Conservation (phyloP, 2,888 invertebrate genomes). For the Tromatobia lineatoria region DNA sequence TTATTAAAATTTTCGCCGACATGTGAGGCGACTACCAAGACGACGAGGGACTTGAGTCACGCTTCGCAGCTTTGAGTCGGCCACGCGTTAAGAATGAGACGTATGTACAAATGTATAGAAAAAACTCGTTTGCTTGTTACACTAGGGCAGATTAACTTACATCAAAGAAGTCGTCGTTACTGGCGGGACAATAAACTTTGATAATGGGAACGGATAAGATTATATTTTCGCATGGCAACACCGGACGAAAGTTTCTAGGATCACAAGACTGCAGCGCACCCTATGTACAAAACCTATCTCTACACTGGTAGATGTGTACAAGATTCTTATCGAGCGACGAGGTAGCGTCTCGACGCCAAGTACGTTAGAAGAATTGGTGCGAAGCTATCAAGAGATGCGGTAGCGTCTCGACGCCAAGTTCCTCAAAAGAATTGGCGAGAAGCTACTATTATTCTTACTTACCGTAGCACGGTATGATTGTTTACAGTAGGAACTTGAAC, state of each 20-base stretch:
- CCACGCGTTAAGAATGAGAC: conserved; percentile 52
- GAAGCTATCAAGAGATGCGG: too few species aligned
- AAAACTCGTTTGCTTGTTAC: conserved; percentile 22
- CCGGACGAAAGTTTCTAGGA: background rate
- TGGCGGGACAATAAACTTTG: conserved; percentile 23
- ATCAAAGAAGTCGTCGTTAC: conserved; percentile 37
- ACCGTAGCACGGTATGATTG: too few species aligned
- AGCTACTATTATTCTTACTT: too few species aligned
- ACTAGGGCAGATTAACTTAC: conserved; percentile 33
- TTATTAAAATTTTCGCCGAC: conserved; percentile 52
- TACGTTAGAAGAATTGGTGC: too few species aligned
- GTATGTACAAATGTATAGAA: conserved; percentile 28
- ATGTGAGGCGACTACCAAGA: conserved; percentile 49
- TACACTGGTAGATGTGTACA: too few species aligned
- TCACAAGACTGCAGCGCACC: background rate
- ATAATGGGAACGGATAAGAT: conserved; percentile 43
- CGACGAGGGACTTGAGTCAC: conserved; percentile 41
- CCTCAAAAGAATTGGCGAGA: too few species aligned
- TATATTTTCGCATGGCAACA: background rate
- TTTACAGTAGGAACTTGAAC: too few species aligned
- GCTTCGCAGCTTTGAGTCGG: conserved; percentile 45
- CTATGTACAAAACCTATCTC: too few species aligned
- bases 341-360: too few species aligned
- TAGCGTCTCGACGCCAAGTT: too few species aligned
- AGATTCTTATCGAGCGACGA: too few species aligned